Percentiles rank a stretch among this genome's conserved stretches.
phyloP scores from a whole-genome alignment of 2,797 vertebrate species.

The Mus caroli region DNA sequence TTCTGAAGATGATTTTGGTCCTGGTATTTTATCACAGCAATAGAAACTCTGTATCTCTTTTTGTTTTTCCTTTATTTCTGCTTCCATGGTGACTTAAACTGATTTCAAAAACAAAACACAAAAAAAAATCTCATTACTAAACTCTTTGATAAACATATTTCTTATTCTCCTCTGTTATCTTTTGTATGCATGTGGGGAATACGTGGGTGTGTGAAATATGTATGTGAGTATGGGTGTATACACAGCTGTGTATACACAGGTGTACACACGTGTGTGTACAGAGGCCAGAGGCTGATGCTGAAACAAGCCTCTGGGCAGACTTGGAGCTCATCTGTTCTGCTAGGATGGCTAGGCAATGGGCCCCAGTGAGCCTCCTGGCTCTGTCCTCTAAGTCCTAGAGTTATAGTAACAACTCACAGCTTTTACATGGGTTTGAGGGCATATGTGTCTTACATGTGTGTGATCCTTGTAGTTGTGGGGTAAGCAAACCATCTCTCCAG shows the following conservation, averaged over 20 bases:
- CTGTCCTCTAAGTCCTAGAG: not conserved
- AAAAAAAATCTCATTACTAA: slow-evolving; percentile 48
- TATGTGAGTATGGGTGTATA: not conserved
- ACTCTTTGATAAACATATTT: slow-evolving; percentile 34
- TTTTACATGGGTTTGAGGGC: not conserved
- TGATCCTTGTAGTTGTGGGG: not conserved
- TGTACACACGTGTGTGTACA: not conserved
- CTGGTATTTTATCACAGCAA: not conserved
- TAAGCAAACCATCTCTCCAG: not conserved
- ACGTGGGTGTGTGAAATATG: not conserved
- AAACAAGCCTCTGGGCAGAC: not conserved
- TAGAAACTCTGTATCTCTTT: not conserved
- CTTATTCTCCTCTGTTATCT: slow-evolving; percentile 9
- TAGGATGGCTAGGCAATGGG: not conserved
- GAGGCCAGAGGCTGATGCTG: not conserved
- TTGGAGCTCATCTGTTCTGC: not conserved
- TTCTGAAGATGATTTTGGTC: not conserved
- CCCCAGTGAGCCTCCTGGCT: not conserved
- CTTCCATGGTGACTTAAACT: slow-evolving; percentile 21
- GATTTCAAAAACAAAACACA: slow-evolving; percentile 11
- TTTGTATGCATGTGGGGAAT: not conserved
- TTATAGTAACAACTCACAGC: not conserved
- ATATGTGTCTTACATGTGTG: not conserved
- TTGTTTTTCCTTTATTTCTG: not conserved
- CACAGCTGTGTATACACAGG: not conserved